phyloP scores from a whole-genome alignment of 2,113 vertebrate species.

The Athene cunicularia region DNA sequence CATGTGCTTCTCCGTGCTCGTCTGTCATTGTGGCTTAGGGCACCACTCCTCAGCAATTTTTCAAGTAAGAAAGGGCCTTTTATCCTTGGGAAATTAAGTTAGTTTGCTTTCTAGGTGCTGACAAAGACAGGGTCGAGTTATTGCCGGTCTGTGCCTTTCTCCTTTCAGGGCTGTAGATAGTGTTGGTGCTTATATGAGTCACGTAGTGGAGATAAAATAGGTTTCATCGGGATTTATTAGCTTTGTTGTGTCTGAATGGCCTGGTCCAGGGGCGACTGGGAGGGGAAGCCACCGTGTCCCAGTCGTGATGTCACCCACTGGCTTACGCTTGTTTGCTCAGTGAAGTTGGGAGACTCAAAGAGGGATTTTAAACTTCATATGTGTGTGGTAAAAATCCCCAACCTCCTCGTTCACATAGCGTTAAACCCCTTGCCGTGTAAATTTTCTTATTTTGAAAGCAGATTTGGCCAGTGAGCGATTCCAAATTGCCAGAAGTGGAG shows the following conservation, averaged over 20 bases:
- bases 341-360: background rate
- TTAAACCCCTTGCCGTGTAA: background rate
- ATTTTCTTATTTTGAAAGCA: background rate
- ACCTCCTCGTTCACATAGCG: background rate
- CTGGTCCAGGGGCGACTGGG: background rate
- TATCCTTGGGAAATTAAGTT: background rate
- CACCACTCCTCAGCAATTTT: background rate
- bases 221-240: background rate
- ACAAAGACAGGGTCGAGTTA: background rate
- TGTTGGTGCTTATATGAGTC: background rate
- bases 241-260: conserved; percentile 23
- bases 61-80: background rate
- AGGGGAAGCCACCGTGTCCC: background rate
- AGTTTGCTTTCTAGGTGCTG: background rate
- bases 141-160: background rate
- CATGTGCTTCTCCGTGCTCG: background rate
- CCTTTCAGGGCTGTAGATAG: background rate
- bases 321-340: background rate
- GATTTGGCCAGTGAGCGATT: background rate
- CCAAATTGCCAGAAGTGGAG: background rate
- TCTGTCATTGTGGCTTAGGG: background rate
- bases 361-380: background rate
- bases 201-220: background rate
- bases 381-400: background rate
- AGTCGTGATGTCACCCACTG: background rate